phyloP scores from a whole-genome alignment of 2,888 invertebrate species.

The Gasteruption jaculator region DNA sequence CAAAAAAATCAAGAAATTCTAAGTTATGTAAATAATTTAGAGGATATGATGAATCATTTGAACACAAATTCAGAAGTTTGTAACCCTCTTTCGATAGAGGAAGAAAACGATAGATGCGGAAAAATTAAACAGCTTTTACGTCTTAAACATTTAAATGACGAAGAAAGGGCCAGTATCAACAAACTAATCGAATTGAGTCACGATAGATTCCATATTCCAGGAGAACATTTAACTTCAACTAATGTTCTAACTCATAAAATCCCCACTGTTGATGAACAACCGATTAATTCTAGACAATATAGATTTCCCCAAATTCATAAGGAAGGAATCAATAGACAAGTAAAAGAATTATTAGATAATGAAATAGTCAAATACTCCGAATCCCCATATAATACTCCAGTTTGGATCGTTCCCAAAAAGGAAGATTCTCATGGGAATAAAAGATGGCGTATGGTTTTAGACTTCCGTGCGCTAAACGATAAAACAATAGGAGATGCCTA shows the following conservation, averaged over 20 bases:
- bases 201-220: slow-evolving; percentile 3
- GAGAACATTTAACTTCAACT: slow-evolving; percentile 1
- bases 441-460: slow-evolving; percentile 18
- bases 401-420: slow-evolving; percentile 24
- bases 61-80: too few relatives aligned
- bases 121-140: background rate
- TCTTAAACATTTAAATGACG: background rate
- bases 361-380: slow-evolving; percentile 14
- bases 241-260: slow-evolving; percentile 4
- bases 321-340: slow-evolving; percentile 19
- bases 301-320: slow-evolving; percentile 15
- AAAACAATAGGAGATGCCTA: slow-evolving; percentile 17
- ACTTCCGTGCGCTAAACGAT: slow-evolving; percentile 20
- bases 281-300: slow-evolving; percentile 14
- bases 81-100: too few relatives aligned
- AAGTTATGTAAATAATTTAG: too few relatives aligned
- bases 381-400: slow-evolving; percentile 18
- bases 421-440: slow-evolving; percentile 17
- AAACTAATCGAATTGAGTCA: background rate
- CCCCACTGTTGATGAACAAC: slow-evolving; percentile 5
- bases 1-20: too few relatives aligned
- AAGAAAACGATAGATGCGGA: too few relatives aligned
- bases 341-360: slow-evolving; percentile 14
- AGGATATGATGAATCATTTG: too few relatives aligned
- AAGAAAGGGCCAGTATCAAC: slow-evolving; percentile 5